Base-by-base conservation (phyloP, 2,888 invertebrate genomes). In the Xestia rhomboidea region DNA sequence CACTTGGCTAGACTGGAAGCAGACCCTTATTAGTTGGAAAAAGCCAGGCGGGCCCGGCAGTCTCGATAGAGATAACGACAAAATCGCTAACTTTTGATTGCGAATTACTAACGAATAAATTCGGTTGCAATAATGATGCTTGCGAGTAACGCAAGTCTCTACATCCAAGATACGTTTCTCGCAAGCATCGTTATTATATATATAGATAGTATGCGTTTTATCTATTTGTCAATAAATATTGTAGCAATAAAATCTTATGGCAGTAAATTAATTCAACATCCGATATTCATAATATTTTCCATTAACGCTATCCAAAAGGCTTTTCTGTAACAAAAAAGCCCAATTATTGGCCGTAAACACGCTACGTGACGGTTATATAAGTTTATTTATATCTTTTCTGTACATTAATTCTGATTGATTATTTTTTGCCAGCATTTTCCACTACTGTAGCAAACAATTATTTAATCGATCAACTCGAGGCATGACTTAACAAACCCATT, bases 401-500 rank as follows among this genome's bases (percentile, higher is more conserved):
- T 79, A 18, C 41, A 64, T 68, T 51, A 64, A 57, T 8, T 49
- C 11, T 78, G 62, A 81, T 72, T 77, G 83, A 73, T 78, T 51
- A 30, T 57, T 82, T 84, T 82, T 79, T 79, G n/a, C 34, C 15
- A 67, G 15, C 15, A 54, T 57, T 70, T 67, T 70, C 4, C 38
- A 60, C 41, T 46, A 68, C 34, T 64, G 44, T 27, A 15, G n/a
- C 69, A 30, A 67, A 73, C 60, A 79, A 62, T 73, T 41, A 67
- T 80, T 76, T 70, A 68, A 71, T 76, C 67, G 69, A 72, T 76
- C 68, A 46, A 84, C 67, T 70, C 13, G 41, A 27, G 7, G 49
- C 68, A 81, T 77, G 68, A 71, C 71, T 85, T 71, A 44, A 64
- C 46, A 63, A 74, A 66, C n/a, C 64, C 38, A 72, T 77, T 85